These are phyloP conservation scores for Calameuta filiformis DNA, from an alignment of 2,888 invertebrate genomes.

Conservation along the genomic window DNA sequence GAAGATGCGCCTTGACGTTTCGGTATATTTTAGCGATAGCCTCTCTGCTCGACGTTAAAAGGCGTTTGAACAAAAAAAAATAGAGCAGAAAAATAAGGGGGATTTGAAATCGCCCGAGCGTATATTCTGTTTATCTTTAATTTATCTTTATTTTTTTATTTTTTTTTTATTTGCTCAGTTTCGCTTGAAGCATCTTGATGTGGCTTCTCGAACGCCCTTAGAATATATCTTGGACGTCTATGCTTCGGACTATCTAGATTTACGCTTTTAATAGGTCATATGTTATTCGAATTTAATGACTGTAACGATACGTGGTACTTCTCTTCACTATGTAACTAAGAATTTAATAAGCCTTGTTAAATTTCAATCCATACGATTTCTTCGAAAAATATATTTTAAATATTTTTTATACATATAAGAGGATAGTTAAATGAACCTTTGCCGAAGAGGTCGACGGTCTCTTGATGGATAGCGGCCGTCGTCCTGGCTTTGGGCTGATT, in stretches of 20 bases:
- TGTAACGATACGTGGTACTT: background rate
- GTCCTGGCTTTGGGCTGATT: conserved; percentile 53
- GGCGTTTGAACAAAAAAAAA: background rate
- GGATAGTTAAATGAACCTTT: conserved; percentile 17
- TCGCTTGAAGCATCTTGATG: background rate
- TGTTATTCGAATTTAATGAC: background rate
- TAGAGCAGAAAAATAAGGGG: background rate
- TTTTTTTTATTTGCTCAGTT: background rate
- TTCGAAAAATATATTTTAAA: background rate
- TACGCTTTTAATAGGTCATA: background rate
- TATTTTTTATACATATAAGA: background rate
- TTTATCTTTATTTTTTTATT: background rate
- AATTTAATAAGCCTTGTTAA: background rate
- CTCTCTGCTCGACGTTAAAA: background rate
- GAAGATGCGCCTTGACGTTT: background rate
- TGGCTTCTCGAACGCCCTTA: background rate
- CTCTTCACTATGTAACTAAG: background rate
- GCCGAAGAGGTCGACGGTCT: conserved; percentile 31
- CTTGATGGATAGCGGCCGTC: conserved; percentile 31
- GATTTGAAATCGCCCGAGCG: background rate
- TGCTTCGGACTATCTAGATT: background rate
- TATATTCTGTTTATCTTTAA: background rate
- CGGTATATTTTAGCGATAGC: background rate
- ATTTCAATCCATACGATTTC: background rate
- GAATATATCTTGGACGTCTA: background rate